Evolutionary conservation across 2,888 invertebrate species (phyloP).

Genomic region (Perdita meconis): DNA sequence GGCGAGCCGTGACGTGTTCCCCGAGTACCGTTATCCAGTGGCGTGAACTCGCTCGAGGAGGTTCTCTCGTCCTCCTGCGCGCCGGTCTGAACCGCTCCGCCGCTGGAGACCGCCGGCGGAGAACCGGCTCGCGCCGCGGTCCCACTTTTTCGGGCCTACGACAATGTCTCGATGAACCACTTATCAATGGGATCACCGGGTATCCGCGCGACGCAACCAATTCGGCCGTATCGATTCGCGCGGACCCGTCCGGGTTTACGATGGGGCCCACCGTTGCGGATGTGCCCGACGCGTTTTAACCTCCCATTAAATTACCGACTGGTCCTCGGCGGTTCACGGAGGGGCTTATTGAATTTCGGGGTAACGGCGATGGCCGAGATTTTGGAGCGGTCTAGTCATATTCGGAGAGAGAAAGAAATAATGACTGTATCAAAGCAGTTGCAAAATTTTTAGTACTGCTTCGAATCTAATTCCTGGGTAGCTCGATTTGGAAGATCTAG

Average conservation of each 20-base stretch:
- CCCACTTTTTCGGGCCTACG: conserved; percentile 75
- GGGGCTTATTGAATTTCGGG: conserved; percentile 7
- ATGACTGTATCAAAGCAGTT: too few species aligned
- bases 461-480: background rate
- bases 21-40: conserved; percentile 82
- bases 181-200: conserved; percentile 83
- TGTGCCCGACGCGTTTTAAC: background rate
- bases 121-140: conserved; percentile 28
- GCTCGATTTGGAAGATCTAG: too few species aligned
- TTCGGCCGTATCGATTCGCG: conserved; percentile 72
- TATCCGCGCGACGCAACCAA: conserved; percentile 74
- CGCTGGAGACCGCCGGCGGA: conserved; percentile 18
- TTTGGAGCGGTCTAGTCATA: background rate
- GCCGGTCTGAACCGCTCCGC: conserved; percentile 15
- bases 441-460: too few species aligned
- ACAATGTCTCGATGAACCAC: conserved; percentile 79
- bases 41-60: conserved; percentile 69
- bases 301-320: conserved; percentile 30
- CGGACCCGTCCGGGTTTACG: conserved; percentile 47
- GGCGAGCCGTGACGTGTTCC: conserved; percentile 78
- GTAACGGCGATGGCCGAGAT: background rate
- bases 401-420: too few species aligned
- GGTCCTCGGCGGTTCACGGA: background rate
- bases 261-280: conserved; percentile 10
- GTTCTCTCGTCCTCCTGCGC: too few species aligned